Evolutionary conservation across 1,140 invertebrate genomes (phyloP), one percentile per base, ranked within the genome.

Genomic region (Cephus cinctus): DNA sequence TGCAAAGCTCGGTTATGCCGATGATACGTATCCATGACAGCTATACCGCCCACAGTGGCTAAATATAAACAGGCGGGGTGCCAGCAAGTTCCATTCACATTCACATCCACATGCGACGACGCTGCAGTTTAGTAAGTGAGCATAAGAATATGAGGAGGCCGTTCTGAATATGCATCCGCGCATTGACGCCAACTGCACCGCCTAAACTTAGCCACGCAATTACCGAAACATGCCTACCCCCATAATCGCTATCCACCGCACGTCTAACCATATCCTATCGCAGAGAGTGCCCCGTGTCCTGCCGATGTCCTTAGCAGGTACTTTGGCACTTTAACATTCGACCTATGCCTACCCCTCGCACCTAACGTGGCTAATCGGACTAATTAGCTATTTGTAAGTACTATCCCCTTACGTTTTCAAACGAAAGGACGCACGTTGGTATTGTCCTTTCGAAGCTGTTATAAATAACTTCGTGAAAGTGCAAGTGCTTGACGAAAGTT

Each of bases 11-110:
- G 73, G 73, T 76, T 76, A 75, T 76, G 69, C 69, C 67, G 72
- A 75, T 75, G 72, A 76, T 76, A 74, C 69, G 72, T 76, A 76
- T 75, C 71, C 70, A 61, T 75, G 72, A 76, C 73, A 76, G 72
- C 64, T 67, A 73, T 73, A 76, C 71, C 73, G 73, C 73, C 73
- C 71, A 76, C 73, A 66, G 70, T 65, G 61, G 72, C 73, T 76
- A 76, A 75, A 76, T 75, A 74, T 75, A 76, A 71, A 69, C 68
- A 76, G 73, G 74, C 73, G 65, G 66, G 67, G 65, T 75, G 71
- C 74, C 74, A 75, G 61, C 67, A 57, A 67, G 66, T 75, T 74
- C 70, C 72, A 76, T 76, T 76, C 73, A 73, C 70, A 74, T 63
- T 61, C 57, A 65, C 58, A 44, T 55, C 56, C 58, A 63, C 57